Evolutionary conservation across 2,888 invertebrate species (phyloP).

Genomic region (Nymphalis polychloros): DNA sequence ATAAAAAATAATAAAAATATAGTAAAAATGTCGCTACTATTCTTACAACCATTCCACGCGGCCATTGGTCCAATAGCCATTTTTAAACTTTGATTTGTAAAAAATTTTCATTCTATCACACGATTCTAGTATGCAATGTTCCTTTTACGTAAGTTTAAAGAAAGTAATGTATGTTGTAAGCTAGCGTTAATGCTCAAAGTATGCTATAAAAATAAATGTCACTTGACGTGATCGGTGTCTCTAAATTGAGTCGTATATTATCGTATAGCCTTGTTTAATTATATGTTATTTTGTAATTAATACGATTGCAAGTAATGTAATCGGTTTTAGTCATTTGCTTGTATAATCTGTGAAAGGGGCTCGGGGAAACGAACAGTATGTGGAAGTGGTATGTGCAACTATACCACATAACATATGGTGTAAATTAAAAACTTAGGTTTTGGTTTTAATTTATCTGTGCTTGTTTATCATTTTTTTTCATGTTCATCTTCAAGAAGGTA

Average conservation of each 20-base stretch:
- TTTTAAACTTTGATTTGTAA: too few species aligned
- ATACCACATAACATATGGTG: neutral
- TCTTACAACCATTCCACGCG: too few species aligned
- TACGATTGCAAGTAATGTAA: neutral
- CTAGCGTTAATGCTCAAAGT: neutral
- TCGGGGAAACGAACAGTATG: neutral
- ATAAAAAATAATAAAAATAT: too few species aligned
- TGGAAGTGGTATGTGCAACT: neutral
- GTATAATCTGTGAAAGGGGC: slow-evolving; percentile 6
- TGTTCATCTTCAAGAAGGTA: too few species aligned
- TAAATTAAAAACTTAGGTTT: too few species aligned
- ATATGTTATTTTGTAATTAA: slow-evolving; percentile 1
- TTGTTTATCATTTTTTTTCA: too few species aligned
- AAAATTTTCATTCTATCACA: too few species aligned
- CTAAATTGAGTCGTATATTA: neutral
- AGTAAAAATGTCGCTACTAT: too few species aligned
- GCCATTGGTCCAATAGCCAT: too few species aligned
- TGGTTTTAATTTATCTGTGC: too few species aligned
- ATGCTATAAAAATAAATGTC: neutral
- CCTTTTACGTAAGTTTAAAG: neutral
- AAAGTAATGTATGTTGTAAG: neutral
- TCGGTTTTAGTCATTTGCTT: slow-evolving; percentile 1
- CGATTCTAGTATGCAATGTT: neutral
- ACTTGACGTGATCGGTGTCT: slow-evolving; percentile 1
- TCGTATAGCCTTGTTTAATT: neutral